Base-by-base conservation (phyloP, 2,797 vertebrate genomes). In the Telmatherina bonti region DNA sequence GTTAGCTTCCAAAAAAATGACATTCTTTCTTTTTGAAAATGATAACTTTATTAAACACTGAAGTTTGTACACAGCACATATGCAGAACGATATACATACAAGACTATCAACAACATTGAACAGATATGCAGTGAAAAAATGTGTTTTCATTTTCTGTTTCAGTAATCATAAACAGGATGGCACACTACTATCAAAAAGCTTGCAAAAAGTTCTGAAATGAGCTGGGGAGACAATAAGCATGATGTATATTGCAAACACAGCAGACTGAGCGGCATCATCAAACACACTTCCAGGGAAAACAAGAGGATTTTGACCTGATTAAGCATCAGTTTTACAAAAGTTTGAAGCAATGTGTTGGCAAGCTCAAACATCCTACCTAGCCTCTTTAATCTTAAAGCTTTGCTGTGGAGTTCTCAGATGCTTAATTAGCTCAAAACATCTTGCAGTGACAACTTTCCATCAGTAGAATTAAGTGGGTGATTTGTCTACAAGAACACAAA, bases 1-100 rank as follows among this genome's bases (percentile, higher is more conserved):
- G 9, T 20, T 1, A 11, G 13, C 20, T 22, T 16, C 55, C 4
- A 27, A 69, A 76, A 69, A 5, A 35, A 74, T 15, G 10, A 51
- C 41, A 41, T 22, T 30, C 54, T 59, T 78, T 74, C 75, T 69
- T 55, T 88, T 57, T 74, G 70, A 90, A 91, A 91, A 87, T 80
- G 29, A 36, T n/a, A 67, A 72, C 70, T 92, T 93, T 91, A 89
- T 78, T 85, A 87, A 89, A 88, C 72, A 86, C 70, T 61, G 45
- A 81, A 56, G 55, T 80, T 85, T 77, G 43, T 58, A 87, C 77
- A 85, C 60, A 43, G 49, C 80, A 83, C 81, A 78, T 82, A 61
- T 79, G 65, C 79, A 85, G 71, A 88, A 86, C 81, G 77, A 62
- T 61, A 91, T 83, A 63, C 74, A 33, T 74, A 91, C 81, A 74